phyloP scores from a whole-genome alignment of 2,888 invertebrate genomes.

The Metacarcinus magister region DNA sequence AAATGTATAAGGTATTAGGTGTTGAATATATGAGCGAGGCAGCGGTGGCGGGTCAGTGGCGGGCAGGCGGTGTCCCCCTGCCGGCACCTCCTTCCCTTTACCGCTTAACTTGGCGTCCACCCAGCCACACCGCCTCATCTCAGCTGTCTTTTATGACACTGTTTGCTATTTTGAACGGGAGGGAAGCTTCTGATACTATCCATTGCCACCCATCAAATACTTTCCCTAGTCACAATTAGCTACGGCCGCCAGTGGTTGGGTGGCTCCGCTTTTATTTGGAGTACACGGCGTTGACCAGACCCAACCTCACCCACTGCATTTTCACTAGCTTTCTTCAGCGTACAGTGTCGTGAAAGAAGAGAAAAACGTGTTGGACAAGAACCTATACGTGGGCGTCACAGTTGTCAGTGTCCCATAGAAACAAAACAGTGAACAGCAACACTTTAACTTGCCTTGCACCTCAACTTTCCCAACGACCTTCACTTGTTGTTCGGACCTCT shows the following conservation, averaged over 20 bases:
- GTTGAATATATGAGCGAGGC: background rate
- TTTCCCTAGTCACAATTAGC: background rate
- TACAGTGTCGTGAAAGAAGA: background rate
- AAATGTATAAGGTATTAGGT: background rate
- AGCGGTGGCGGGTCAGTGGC: background rate
- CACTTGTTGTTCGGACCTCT: background rate
- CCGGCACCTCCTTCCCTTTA: background rate
- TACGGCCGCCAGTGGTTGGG: background rate
- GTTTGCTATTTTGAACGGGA: background rate
- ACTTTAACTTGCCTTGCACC: background rate
- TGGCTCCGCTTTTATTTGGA: background rate
- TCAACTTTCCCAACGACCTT: background rate
- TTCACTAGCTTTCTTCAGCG: background rate
- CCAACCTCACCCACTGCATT: background rate
- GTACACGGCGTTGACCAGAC: background rate
- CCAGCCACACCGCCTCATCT: background rate
- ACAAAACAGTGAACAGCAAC: background rate
- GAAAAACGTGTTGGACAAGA: background rate
- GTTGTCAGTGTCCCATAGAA: background rate
- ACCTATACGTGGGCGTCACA: background rate
- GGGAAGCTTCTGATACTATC: background rate
- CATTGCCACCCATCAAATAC: background rate
- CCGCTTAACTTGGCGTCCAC: background rate
- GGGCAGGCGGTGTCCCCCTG: conserved; percentile 1
- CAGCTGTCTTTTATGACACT: conserved; percentile 1